Percentiles rank a stretch among this genome's conserved stretches.
phyloP scores from a whole-genome alignment of 92 coral and sea anemone species.

The Paramuricea clavata region DNA sequence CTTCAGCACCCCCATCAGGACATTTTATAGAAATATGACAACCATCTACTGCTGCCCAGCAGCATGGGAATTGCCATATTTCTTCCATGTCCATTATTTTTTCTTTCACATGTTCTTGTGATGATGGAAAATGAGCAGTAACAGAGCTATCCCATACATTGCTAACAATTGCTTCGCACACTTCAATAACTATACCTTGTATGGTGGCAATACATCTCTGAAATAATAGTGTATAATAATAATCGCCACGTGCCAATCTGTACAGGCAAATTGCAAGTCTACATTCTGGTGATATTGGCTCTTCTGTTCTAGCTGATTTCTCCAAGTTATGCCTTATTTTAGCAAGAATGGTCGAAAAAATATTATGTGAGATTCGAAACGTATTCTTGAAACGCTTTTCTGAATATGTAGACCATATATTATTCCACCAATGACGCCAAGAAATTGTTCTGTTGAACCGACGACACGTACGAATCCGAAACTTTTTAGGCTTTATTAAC shows the following conservation, averaged over 20 bases:
- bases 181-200: conserved; percentile 29
- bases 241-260: conserved; percentile 41
- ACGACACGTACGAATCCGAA: conserved; percentile 27
- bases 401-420: no score
- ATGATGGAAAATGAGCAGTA: conserved; percentile 31
- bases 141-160: conserved; percentile 40
- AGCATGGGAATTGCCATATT: no score
- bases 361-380: conserved; percentile 52
- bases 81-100: no score
- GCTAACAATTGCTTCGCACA: conserved; percentile 27
- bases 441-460: conserved; percentile 51
- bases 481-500: not conserved
- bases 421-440: conserved; percentile 67
- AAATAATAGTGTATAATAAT: conserved; percentile 41
- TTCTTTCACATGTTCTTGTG: conserved; percentile 41
- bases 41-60: no score
- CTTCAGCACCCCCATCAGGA: conserved; percentile 41
- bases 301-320: conserved; percentile 49
- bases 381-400: conserved; percentile 65
- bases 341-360: conserved; percentile 60
- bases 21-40: no score
- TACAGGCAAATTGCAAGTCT: conserved; percentile 63
- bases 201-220: conserved; percentile 53
- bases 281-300: conserved; percentile 60
- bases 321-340: conserved; percentile 51